Base-by-base conservation (phyloP, 2,797 vertebrate genomes). In the Xiphorhynchus erythropygius region DNA sequence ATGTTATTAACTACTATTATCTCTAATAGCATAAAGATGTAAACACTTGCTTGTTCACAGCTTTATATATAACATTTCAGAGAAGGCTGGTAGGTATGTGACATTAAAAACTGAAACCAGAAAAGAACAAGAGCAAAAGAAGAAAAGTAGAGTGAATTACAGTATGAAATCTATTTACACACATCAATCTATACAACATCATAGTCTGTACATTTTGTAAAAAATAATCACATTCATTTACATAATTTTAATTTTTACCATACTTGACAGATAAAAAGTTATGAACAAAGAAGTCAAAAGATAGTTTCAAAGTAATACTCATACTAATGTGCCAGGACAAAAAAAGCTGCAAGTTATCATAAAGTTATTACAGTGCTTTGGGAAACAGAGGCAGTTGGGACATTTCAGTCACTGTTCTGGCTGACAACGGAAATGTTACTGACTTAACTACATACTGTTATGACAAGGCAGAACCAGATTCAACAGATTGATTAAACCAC, bases 161-260 rank as follows among this genome's bases (percentile, higher is more conserved):
- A 94, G 73, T 95, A 97, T 63, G 94, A 94, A 79, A 81, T 82
- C 84, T 96, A 96, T 97, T 96, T 97, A 97, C 79, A 96, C 41
- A 70, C 70, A 52, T 88, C 77, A 89, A 92, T 88, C 88, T 95
- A 89, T 96, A 97, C 90, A 96, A 84, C 63, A 89, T 88, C 60
- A 82, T 79, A 71, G 46, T 92, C 88, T 97, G 92, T 97, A 97
- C 94, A 97, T 71, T 94, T 92, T 77, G 79, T 95, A 93, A 94
- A 95, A 96, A 96, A 95, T 81, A 88, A 87, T 87, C 90, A 94
- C 91, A 93, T 92, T 96, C 67, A 95, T 97, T 96, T 97, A 96
- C 93, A 97, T 85, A 0, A 82, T 80, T 23, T 94, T 80, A 75
- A 68, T 68, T 76, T 92, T 95, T 91, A 94, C 67, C 49, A 21